Evolutionary conservation across 2,888 invertebrate species (phyloP).

Genomic region (Ichneumoninae sp.): DNA sequence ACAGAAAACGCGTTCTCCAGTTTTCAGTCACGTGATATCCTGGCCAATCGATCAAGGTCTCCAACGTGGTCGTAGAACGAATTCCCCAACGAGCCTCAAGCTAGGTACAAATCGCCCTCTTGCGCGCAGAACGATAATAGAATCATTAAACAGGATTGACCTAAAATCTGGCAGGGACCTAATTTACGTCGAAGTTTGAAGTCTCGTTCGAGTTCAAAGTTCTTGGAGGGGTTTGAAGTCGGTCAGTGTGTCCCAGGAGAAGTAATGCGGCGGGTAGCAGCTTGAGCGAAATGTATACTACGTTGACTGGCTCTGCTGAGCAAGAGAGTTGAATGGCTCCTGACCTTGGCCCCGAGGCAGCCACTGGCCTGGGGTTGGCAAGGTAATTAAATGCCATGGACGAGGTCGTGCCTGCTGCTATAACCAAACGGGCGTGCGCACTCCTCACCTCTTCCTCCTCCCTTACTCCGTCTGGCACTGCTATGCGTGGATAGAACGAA

Average conservation of each 20-base stretch:
- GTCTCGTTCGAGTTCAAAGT: slow-evolving; percentile 61
- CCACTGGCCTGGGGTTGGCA: slow-evolving; percentile 78
- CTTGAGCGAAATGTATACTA: slow-evolving; percentile 74
- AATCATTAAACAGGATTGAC: not conserved
- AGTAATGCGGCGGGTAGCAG: slow-evolving; percentile 60
- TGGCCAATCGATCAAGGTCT: not conserved
- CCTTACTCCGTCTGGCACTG: slow-evolving; percentile 38
- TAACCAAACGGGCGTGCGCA: slow-evolving; percentile 76
- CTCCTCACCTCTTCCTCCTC: slow-evolving; percentile 55
- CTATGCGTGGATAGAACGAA: slow-evolving; percentile 76
- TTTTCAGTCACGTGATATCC: not conserved
- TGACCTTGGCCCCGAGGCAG: slow-evolving; percentile 83
- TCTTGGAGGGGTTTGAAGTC: slow-evolving; percentile 77
- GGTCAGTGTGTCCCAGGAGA: slow-evolving; percentile 82
- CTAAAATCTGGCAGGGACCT: slow-evolving; percentile 20
- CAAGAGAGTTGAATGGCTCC: slow-evolving; percentile 82
- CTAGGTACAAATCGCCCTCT: not conserved
- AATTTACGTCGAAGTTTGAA: slow-evolving; percentile 51
- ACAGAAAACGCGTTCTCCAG: not conserved
- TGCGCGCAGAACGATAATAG: not conserved
- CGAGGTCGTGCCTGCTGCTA: slow-evolving; percentile 75
- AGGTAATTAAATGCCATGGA: slow-evolving; percentile 84
- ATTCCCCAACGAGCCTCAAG: not conserved
- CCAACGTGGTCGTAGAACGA: not conserved
- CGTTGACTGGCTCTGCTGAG: slow-evolving; percentile 62